These are phyloP conservation scores for Ligdia adustata DNA, from an alignment of 2,888 invertebrate species.

Conservation along the genomic window DNA sequence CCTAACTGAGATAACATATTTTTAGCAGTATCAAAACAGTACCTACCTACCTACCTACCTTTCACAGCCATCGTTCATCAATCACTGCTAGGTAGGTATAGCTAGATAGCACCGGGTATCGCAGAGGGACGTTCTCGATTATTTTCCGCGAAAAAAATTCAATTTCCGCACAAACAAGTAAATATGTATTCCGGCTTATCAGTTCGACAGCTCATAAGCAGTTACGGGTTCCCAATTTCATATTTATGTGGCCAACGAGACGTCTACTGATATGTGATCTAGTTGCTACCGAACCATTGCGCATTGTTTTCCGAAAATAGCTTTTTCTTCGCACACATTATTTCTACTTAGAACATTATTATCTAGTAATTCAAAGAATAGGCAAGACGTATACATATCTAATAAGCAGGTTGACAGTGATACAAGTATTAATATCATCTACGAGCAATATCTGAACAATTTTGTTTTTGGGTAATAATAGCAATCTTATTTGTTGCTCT, in stretches of 20 bases:
- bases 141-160: constrained; percentile 46
- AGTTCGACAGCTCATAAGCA: constrained; percentile 54
- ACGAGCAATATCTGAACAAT: too few species aligned
- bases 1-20: too few species aligned
- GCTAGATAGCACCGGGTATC: background rate
- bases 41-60: too few species aligned
- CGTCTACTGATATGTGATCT: constrained; percentile 36
- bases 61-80: constrained; percentile 20
- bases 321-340: background rate
- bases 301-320: constrained; percentile 36
- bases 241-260: constrained; percentile 26
- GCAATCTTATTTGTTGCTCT: too few species aligned
- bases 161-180: constrained; percentile 54
- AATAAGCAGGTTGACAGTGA: too few species aligned
- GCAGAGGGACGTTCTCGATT: constrained; percentile 7
- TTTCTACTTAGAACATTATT: background rate
- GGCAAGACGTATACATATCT: too few species aligned
- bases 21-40: too few species aligned
- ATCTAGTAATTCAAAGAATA: background rate
- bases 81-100: background rate
- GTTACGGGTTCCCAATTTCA: constrained; percentile 48
- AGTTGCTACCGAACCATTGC: too few species aligned
- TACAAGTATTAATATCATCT: too few species aligned
- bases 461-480: too few species aligned
- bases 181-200: constrained; percentile 51